Base-by-base conservation (phyloP, 2,888 invertebrate genomes). In the Sthenelais limicola region DNA sequence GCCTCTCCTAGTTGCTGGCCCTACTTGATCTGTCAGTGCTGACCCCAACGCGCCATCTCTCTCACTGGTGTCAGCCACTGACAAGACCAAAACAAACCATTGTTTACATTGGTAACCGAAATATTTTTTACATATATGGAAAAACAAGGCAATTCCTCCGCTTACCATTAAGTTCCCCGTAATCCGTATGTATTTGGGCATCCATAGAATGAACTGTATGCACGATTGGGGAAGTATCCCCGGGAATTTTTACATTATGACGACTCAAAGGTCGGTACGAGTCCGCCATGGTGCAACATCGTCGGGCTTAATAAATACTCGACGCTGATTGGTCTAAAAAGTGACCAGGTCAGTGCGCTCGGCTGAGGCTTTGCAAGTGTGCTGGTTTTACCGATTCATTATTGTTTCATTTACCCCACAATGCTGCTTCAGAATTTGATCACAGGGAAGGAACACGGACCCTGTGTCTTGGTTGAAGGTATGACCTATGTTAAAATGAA, bases 261-360 rank as follows among this genome's bases (percentile, higher is more conserved):
- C 62, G 62, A 62, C 62, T 62, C 62, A 62, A 43, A 38, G 62
- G 62, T 62, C 62, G 62, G 28, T 62, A 62, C 15, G 62, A 62
- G 12, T 62, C 62, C 62, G 62, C 62, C 62, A 62, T 62, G 18
- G 21, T 43, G 35, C 35, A 62, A 62, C 62, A 62, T 62, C 38
- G 24, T 62, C 38, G 62, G 62, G 35, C 24, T 62, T 35, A 5
- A 24, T 15, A 28, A 3, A 4, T 2, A 7, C 24, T 35, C 15
- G 15, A 15, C 24, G 15, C 4, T 38, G 38, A 62, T 62, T 62
- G 62, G 62, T 62, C 38, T 15, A 35, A 4, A 62, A 62, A 12
- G 9, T 9, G 43, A 43, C 9, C 12, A 43, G 43, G 18, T 43
- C 12, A 43, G n/a, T n/a, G n/a, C n/a, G n/a, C n/a, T n/a, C n/a